phyloP scores from a whole-genome alignment of 2,888 invertebrate genomes.

The Drosophila mercatorum region DNA sequence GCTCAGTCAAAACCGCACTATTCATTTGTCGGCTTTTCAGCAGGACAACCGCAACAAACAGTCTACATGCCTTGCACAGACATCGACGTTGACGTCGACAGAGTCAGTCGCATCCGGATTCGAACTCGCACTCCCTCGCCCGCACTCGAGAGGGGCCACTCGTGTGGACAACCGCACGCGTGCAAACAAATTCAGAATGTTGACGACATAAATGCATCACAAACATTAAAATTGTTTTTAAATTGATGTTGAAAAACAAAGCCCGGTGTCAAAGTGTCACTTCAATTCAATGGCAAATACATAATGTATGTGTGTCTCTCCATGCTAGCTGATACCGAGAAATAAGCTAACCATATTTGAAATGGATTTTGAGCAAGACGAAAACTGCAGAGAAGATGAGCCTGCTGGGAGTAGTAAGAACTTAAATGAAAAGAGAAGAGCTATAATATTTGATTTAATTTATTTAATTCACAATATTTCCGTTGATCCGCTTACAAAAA shows the following conservation, averaged over 20 bases:
- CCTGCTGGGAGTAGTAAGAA: no score
- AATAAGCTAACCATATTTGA: not conserved
- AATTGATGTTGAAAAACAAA: constrained; percentile 49
- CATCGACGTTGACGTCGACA: not conserved
- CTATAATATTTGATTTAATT: not conserved
- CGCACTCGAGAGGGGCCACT: constrained; percentile 11
- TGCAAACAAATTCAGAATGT: constrained; percentile 37
- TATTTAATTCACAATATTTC: not conserved
- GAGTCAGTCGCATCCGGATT: not conserved
- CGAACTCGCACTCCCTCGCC: constrained; percentile 1
- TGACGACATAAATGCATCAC: constrained; percentile 49
- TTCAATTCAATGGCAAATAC: constrained; percentile 18
- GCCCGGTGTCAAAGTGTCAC: constrained; percentile 27
- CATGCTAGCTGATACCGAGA: not conserved
- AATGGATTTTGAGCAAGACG: not conserved
- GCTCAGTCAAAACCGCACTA: constrained; percentile 47
- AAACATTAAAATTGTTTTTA: constrained; percentile 56
- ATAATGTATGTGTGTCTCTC: not conserved
- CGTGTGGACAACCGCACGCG: constrained; percentile 12
- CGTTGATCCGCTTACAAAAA: not conserved
- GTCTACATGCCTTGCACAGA: constrained; percentile 29
- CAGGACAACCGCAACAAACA: constrained; percentile 64
- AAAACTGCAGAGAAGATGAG: not conserved
- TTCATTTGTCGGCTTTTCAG: constrained; percentile 59
- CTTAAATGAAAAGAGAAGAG: not conserved